Conservation (phyloP, 92 coral and sea anemone genomes). For the Epizoanthus scotinus region DNA sequence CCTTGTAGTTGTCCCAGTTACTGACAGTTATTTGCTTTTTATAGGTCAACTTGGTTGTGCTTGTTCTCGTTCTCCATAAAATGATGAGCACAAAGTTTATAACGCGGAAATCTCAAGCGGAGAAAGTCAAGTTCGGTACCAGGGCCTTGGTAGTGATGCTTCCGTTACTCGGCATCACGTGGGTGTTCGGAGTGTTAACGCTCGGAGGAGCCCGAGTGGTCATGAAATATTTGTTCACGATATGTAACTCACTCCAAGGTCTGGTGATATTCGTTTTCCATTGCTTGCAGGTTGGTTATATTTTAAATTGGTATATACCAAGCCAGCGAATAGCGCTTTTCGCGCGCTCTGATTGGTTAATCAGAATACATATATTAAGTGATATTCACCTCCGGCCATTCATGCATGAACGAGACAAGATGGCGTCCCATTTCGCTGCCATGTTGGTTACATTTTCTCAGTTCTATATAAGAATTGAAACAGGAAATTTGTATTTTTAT, state of each 20-base stretch:
- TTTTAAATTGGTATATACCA: too few relatives aligned
- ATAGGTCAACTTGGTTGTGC: slow-evolving; percentile 76
- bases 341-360: too few relatives aligned
- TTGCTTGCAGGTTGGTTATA: slow-evolving; percentile 15
- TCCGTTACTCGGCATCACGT: slow-evolving; percentile 11
- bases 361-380: too few relatives aligned
- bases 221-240: slow-evolving; percentile 20
- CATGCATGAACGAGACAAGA: too few relatives aligned
- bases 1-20: neutral
- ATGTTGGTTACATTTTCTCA: too few relatives aligned
- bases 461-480: too few relatives aligned
- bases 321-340: too few relatives aligned
- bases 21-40: neutral
- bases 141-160: slow-evolving; percentile 19
- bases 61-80: slow-evolving; percentile 63
- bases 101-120: neutral
- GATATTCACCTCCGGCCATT: too few relatives aligned
- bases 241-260: slow-evolving; percentile 28
- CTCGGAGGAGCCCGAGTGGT: neutral
- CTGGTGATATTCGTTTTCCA: slow-evolving; percentile 11
- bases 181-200: slow-evolving; percentile 21
- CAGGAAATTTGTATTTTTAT: too few relatives aligned
- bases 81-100: neutral
- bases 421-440: too few relatives aligned
- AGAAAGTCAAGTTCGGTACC: slow-evolving; percentile 3